A percentile compares a stretch with the other conserved stretches of the same genome.
phyloP scores from a whole-genome alignment of 2,888 invertebrate genomes.

The Drosophila helvetica region DNA sequence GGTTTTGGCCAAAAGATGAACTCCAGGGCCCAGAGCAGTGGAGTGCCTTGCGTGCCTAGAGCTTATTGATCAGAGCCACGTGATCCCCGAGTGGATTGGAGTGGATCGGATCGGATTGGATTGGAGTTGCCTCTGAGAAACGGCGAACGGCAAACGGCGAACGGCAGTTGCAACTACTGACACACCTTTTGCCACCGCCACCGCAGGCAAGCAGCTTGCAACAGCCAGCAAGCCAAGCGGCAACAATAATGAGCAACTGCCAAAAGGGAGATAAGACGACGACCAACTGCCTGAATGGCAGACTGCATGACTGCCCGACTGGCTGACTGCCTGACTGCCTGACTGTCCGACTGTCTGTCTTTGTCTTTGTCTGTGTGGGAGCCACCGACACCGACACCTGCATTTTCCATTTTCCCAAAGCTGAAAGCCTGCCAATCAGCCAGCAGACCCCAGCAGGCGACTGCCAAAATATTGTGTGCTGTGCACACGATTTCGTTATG shows the following conservation, averaged over 20 bases:
- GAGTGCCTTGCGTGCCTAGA: conserved; percentile 72
- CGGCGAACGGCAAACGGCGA: conserved; percentile 11
- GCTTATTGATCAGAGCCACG: conserved; percentile 80
- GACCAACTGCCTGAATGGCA: background rate
- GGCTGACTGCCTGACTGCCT: background rate
- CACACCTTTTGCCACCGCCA: conserved; percentile 73
- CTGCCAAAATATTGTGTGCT: conserved; percentile 72
- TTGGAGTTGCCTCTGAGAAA: conserved; percentile 20
- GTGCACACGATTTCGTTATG: conserved; percentile 75
- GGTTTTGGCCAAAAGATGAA: conserved; percentile 22
- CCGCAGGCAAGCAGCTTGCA: conserved; percentile 21
- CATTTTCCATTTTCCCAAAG: conserved; percentile 53
- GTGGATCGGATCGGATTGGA: background rate
- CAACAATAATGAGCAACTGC: conserved; percentile 76
- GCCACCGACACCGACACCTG: conserved; percentile 57
- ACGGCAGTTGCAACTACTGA: conserved; percentile 77
- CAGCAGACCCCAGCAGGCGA: conserved; percentile 53
- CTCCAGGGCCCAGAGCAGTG: conserved; percentile 13
- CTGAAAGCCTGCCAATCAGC: conserved; percentile 77
- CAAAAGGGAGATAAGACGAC: conserved; percentile 59
- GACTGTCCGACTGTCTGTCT: background rate
- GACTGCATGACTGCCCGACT: conserved; percentile 25
- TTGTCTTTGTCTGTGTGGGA: conserved; percentile 59
- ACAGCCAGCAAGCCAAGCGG: conserved; percentile 16
- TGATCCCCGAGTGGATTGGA: conserved; percentile 50